Base-by-base conservation (phyloP, 2,888 invertebrate genomes). In the Pachycephus smyrnensis region DNA sequence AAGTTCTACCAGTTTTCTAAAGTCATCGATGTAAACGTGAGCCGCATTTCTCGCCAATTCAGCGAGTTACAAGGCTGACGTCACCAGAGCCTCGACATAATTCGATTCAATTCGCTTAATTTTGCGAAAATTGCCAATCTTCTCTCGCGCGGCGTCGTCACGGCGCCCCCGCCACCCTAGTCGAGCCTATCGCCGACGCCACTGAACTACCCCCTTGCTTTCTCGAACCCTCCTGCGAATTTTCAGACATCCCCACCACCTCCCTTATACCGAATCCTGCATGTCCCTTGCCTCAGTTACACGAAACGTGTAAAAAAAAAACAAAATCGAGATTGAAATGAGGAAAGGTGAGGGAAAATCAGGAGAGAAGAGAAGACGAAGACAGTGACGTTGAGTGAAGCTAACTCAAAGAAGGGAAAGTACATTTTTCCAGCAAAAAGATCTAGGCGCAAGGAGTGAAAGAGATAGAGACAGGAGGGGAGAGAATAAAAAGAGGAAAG, bases 91-190 rank as follows among this genome's bases (percentile, higher is more conserved):
- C 88, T 88, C 86, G 86, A 86, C 90, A 89, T 90, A 89, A 90
- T 89, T 90, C 87, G 87, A 90, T 90, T 89, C 88, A 88, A 90
- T 88, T 88, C 90, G 87, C 87, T 89, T 89, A 89, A 90, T 89
- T 89, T 89, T 87, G 87, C 86, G 88, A 89, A 90, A 90, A 89
- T 90, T 89, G 88, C 87, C 89, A 90, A 89, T 89, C 88, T 89
- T 87, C 88, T 83, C 84, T 80, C 77, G 82, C 85, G 81, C 84
- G 79, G 11, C 32, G 12, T 33, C 32, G 12, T 30, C 71, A 31
- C 32, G 71, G 1, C 30, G 31, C n/a, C 71, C 30, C 71, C 71
- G 71, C 12, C 30, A 32, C 71, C 40, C 40, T 23, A 40, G 23
- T 23, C 40, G 40, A 40, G 40, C 37, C 37, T 15, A 15, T 40